These are phyloP conservation scores for Glyphotaelius pellucidus DNA, from an alignment of 2,888 invertebrate genomes.

Conservation along the genomic window DNA sequence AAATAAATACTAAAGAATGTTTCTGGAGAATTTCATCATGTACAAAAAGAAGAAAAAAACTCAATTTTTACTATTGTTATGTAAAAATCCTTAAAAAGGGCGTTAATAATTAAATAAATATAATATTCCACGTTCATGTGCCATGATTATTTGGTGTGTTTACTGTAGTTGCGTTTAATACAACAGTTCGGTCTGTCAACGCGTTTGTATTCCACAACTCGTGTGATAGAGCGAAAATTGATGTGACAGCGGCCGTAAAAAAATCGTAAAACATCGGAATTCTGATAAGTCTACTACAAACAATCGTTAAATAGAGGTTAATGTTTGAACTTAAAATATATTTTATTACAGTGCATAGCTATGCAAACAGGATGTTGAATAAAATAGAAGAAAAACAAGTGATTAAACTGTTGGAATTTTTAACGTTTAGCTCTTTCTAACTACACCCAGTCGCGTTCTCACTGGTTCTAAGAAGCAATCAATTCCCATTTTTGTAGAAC, in stretches of 20 bases:
- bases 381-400: conserved; percentile 34
- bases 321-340: conserved; percentile 48
- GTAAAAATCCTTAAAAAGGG: no score
- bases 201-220: neutral
- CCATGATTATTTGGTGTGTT: neutral
- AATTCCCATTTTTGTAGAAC: neutral
- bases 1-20: no score
- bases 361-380: conserved; percentile 35
- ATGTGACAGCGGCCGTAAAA: conserved; percentile 41
- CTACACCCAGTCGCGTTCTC: neutral
- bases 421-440: neutral
- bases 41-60: no score
- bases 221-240: conserved; percentile 44
- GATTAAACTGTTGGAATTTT: conserved; percentile 3
- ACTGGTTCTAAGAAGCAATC: neutral
- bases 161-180: neutral
- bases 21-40: no score
- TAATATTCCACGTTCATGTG: neutral
- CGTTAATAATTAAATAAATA: no score
- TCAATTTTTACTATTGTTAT: no score
- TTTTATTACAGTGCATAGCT: conserved; percentile 49
- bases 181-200: conserved; percentile 2
- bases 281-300: conserved; percentile 43
- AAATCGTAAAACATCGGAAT: conserved; percentile 46
- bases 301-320: conserved; percentile 49